Evolutionary conservation across 2,888 invertebrate species (phyloP).

Genomic region (Margaritifera margaritifera): DNA sequence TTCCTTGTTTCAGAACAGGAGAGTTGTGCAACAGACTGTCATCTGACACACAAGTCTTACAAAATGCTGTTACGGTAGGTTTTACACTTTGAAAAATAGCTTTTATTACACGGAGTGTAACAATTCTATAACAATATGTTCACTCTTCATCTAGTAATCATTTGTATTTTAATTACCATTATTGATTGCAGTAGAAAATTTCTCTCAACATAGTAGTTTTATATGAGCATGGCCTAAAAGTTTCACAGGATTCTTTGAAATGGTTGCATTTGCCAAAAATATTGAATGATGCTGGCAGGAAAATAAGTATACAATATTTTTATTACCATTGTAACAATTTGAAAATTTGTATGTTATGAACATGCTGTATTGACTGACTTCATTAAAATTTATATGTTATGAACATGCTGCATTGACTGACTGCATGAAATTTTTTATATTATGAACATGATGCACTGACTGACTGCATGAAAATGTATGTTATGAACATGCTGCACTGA

Average conservation of each 20-base stretch:
- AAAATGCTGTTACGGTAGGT: constrained; percentile 70
- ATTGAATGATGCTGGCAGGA: too few species aligned
- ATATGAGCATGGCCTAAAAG: too few species aligned
- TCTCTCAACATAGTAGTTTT: too few species aligned
- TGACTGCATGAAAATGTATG: constrained; percentile 1
- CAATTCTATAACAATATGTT: background rate
- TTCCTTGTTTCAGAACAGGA: constrained; percentile 59
- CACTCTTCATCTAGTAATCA: background rate
- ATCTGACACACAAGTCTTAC: constrained; percentile 70
- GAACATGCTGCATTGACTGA: background rate
- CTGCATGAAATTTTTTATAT: background rate
- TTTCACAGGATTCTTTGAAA: too few species aligned
- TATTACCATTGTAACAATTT: too few species aligned
- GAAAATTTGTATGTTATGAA: background rate
- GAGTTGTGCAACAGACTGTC: constrained; percentile 70
- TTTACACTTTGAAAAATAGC: background rate
- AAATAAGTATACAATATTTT: too few species aligned
- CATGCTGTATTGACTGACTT: background rate
- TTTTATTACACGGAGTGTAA: background rate
- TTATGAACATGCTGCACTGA: too few species aligned
- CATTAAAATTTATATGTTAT: background rate
- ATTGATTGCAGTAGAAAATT: too few species aligned
- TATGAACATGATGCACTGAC: too few species aligned
- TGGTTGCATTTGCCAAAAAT: too few species aligned
- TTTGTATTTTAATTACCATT: too few species aligned